phyloP scores from a whole-genome alignment of 2,797 vertebrate species.

The Tokudaia muenninki region DNA sequence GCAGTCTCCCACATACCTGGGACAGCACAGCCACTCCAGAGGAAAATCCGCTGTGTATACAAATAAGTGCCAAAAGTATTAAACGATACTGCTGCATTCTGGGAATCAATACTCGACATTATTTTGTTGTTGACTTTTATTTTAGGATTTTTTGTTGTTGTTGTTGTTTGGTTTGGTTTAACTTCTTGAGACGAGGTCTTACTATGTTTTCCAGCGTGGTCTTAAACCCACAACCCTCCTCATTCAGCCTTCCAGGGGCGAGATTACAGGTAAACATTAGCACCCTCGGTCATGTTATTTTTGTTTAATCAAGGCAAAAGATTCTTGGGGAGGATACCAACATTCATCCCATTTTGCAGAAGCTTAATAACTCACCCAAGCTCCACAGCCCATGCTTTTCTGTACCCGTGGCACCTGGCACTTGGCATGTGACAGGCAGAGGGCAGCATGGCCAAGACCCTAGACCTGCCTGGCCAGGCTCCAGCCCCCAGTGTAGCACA shows the following conservation, averaged over 20 bases:
- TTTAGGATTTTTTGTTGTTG: neutral
- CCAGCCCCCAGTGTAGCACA: neutral
- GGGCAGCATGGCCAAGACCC: neutral
- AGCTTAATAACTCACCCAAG: neutral
- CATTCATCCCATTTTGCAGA: conserved; percentile 6
- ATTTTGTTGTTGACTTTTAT: neutral
- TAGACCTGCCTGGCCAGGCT: neutral
- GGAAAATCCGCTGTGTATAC: neutral
- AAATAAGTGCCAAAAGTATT: conserved; percentile 6
- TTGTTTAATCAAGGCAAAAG: conserved; percentile 30
- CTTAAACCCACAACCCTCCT: neutral
- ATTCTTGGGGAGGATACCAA: neutral
- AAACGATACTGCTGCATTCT: neutral
- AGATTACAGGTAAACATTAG: neutral
- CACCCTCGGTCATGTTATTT: neutral
- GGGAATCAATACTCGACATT: neutral
- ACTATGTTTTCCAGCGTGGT: neutral
- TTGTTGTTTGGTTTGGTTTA: neutral
- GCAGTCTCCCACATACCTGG: neutral
- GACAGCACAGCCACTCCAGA: neutral
- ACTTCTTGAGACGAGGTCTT: neutral
- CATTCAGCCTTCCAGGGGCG: neutral
- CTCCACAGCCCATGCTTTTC: neutral
- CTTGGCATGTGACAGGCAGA: neutral
- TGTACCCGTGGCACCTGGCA: neutral